phyloP scores from a whole-genome alignment of 2,113 vertebrate species.

The Heterochromis multidens region DNA sequence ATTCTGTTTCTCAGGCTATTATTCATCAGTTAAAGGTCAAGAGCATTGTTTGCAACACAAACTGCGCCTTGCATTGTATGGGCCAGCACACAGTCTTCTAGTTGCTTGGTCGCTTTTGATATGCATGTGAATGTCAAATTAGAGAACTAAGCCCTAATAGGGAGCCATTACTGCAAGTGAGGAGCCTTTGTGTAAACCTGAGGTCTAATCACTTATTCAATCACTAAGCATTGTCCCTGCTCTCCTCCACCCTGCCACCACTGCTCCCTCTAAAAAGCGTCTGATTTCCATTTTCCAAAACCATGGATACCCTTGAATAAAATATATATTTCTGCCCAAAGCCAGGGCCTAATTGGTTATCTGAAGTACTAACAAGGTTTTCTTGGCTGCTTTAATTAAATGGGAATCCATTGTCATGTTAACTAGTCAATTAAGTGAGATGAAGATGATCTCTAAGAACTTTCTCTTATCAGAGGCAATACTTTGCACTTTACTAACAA shows the following conservation, averaged over 20 bases:
- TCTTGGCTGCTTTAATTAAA: slow-evolving; percentile 47
- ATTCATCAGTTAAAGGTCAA: slow-evolving; percentile 67
- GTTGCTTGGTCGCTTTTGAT: slow-evolving; percentile 52
- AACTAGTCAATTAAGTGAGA: slow-evolving; percentile 48
- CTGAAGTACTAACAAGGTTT: slow-evolving; percentile 37
- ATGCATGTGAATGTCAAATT: slow-evolving; percentile 64
- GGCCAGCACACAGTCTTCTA: slow-evolving; percentile 3
- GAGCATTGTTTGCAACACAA: slow-evolving; percentile 57
- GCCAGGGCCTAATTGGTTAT: slow-evolving; percentile 45
- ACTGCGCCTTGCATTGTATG: slow-evolving; percentile 28
- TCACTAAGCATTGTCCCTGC: slow-evolving; percentile 50
- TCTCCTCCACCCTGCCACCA: slow-evolving; percentile 7
- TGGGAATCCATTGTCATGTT: slow-evolving; percentile 51
- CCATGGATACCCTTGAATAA: slow-evolving; percentile 47
- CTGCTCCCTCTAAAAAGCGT: slow-evolving; percentile 12
- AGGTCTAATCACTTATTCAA: slow-evolving; percentile 71
- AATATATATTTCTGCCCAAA: slow-evolving; percentile 27
- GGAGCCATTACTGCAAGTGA: slow-evolving; percentile 49
- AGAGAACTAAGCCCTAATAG: slow-evolving; percentile 45
- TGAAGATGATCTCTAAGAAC: background rate
- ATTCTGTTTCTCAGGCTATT: slow-evolving; percentile 42
- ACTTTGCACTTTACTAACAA: background rate
- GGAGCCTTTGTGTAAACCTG: slow-evolving; percentile 55
- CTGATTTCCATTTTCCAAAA: slow-evolving; percentile 54
- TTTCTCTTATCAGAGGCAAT: background rate